A percentile compares a stretch with the other conserved stretches of the same genome.
Evolutionary conservation across 2,888 invertebrate genomes (phyloP).

Genomic region (Galerucella nymphaeae): DNA sequence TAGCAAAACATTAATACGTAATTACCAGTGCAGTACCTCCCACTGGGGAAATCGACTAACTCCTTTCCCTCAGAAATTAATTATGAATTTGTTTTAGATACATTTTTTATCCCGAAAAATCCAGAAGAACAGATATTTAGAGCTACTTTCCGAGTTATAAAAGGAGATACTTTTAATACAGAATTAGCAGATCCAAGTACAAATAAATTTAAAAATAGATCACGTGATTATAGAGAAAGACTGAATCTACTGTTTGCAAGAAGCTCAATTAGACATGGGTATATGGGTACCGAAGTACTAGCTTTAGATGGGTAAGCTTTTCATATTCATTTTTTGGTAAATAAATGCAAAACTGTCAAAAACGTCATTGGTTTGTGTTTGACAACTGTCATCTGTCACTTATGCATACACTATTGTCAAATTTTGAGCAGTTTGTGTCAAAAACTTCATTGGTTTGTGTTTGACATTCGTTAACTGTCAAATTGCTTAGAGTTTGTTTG

Average conservation of each 20-base stretch:
- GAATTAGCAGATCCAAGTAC: conserved; percentile 76
- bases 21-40: no score
- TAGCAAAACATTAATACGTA: no score
- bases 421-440: no score
- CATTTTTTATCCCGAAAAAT: conserved; percentile 78
- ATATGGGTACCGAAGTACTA: conserved; percentile 82
- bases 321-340: neutral
- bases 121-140: conserved; percentile 85
- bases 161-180: conserved; percentile 76
- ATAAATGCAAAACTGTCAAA: neutral
- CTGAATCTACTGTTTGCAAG: conserved; percentile 80
- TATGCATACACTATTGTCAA: no score
- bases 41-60: no score
- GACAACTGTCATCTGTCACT: no score
- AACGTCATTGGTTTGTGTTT: no score
- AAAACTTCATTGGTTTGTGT: no score
- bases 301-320: conserved; percentile 83
- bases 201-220: conserved; percentile 77
- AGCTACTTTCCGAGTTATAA: conserved; percentile 79
- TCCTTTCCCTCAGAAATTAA: neutral
- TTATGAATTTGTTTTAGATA: conserved; percentile 69
- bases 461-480: no score
- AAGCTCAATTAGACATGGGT: conserved; percentile 80
- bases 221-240: conserved; percentile 79
- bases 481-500: conserved; percentile 12